These are phyloP conservation scores for Chelon auratus DNA, from an alignment of 2,797 vertebrate genomes.

Conservation along the genomic window DNA sequence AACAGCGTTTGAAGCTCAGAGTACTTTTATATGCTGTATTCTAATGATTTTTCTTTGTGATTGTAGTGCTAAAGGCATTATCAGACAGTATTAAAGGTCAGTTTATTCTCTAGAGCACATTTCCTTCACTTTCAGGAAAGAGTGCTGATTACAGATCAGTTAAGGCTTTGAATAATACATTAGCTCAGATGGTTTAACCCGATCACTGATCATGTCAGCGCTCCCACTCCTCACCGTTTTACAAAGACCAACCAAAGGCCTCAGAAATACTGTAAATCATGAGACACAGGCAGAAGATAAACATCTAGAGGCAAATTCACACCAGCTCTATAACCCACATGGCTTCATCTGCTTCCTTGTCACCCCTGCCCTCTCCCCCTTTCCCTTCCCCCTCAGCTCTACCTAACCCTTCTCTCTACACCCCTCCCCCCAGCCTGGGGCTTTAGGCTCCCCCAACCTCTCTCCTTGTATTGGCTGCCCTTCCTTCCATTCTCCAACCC, in stretches of 20 bases:
- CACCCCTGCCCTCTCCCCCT: constrained; percentile 45
- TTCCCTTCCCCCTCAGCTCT: constrained; percentile 54
- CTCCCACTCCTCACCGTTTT: constrained; percentile 19
- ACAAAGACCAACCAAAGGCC: constrained; percentile 10
- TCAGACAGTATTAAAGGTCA: constrained; percentile 54
- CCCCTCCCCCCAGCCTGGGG: constrained; percentile 45
- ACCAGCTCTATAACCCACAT: constrained; percentile 61
- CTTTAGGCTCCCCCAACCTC: constrained; percentile 52
- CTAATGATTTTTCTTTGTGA: constrained; percentile 22
- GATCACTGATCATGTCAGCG: constrained; percentile 46
- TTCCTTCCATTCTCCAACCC: constrained; percentile 53
- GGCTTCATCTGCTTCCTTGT: constrained; percentile 61
- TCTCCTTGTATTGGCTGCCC: constrained; percentile 49
- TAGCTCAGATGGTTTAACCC: constrained; percentile 45
- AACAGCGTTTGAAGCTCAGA: not conserved
- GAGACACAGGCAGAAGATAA: constrained; percentile 17
- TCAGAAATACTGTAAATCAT: constrained; percentile 21
- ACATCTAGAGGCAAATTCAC: constrained; percentile 75
- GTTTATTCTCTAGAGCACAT: constrained; percentile 41
- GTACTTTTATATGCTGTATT: constrained; percentile 13
- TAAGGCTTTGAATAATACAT: constrained; percentile 70
- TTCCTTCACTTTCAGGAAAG: constrained; percentile 37
- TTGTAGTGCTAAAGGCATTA: constrained; percentile 8
- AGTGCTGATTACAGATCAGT: constrained; percentile 52
- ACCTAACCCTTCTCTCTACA: constrained; percentile 38